Percentiles rank a stretch among this genome's conserved stretches.
phyloP scores from a whole-genome alignment of 2,113 vertebrate genomes.

The Ophiodon elongatus region DNA sequence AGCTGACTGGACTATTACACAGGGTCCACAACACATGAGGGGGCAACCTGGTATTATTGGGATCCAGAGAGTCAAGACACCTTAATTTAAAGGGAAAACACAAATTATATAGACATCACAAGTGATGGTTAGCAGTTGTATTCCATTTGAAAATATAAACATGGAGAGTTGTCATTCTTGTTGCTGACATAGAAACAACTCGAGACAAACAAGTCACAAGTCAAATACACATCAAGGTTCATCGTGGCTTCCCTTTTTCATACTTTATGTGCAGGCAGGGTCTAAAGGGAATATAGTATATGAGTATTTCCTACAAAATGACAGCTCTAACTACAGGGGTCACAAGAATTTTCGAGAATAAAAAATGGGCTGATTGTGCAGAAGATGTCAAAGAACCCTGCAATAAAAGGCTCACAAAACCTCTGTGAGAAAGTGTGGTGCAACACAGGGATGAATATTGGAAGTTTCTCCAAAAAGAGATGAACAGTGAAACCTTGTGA shows the following conservation, averaged over 20 bases:
- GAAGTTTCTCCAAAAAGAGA: neutral
- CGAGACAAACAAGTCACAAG: neutral
- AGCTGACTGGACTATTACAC: constrained; percentile 44
- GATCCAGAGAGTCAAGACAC: constrained; percentile 44
- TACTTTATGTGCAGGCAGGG: neutral
- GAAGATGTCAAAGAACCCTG: neutral
- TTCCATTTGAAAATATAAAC: constrained; percentile 22
- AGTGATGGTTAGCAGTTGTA: constrained; percentile 36
- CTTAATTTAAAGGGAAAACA: constrained; percentile 55
- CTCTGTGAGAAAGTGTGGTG: neutral
- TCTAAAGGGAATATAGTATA: neutral
- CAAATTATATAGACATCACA: constrained; percentile 40
- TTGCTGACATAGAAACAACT: constrained; percentile 17
- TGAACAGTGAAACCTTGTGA: neutral
- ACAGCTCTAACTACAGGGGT: neutral
- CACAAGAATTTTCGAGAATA: neutral
- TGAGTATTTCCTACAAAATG: neutral
- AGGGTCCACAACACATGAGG: constrained; percentile 26
- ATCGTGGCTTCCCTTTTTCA: neutral
- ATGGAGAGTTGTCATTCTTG: constrained; percentile 1
- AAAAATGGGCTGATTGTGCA: neutral
- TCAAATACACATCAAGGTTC: neutral
- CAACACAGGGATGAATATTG: neutral
- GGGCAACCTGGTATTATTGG: constrained; percentile 53
- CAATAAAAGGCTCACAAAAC: neutral